phyloP scores from a whole-genome alignment of 2,797 vertebrate genomes.

The Coilia nasus region DNA sequence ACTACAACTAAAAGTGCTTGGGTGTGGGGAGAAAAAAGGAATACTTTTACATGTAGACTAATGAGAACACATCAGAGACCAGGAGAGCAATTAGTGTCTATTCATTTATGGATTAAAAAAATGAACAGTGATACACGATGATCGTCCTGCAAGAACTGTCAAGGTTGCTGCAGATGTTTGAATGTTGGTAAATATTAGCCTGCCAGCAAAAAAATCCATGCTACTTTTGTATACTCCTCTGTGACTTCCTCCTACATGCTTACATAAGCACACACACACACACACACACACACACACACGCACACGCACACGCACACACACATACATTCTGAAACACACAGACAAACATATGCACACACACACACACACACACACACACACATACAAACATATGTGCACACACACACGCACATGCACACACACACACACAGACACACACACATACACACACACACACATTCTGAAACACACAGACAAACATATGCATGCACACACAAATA shows the following conservation, averaged over 20 bases:
- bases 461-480: background rate
- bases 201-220: background rate
- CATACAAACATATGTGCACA: background rate
- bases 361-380: background rate
- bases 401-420: background rate
- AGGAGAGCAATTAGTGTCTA: background rate
- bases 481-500: background rate
- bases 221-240: slow-evolving; percentile 1
- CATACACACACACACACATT: too few species aligned
- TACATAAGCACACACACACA: background rate
- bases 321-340: background rate
- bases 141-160: background rate
- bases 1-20: background rate
- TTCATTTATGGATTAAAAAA: background rate
- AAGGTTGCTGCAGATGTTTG: background rate
- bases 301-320: slow-evolving; percentile 3
- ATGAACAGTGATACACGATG: background rate
- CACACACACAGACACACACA: background rate
- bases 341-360: background rate
- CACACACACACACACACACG: slow-evolving; percentile 6
- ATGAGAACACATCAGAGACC: background rate
- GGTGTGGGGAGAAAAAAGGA: background rate
- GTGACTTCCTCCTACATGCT: background rate
- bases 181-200: background rate
- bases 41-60: background rate